Percentiles rank a stretch among this genome's conserved stretches.
These are phyloP conservation scores for Nycteola revayana DNA, from an alignment of 2,888 invertebrate genomes.

Conservation along the genomic window DNA sequence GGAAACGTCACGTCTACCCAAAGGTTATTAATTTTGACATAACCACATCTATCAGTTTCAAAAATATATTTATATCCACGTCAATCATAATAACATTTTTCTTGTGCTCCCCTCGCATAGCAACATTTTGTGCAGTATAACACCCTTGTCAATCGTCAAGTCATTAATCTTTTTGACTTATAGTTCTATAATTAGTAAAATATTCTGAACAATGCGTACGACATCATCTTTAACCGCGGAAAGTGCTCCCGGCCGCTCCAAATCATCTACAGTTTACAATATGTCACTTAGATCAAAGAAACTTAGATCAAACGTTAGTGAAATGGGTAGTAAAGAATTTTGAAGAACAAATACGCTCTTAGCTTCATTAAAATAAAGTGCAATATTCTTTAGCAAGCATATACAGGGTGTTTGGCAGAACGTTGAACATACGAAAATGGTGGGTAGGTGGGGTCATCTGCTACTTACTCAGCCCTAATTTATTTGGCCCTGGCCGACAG, in stretches of 20 bases:
- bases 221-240: constrained; percentile 47
- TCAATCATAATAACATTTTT: constrained; percentile 46
- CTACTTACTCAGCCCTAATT: no score
- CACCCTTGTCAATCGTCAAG: constrained; percentile 58
- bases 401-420: no score
- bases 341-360: constrained; percentile 32
- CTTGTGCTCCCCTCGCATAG: constrained; percentile 29
- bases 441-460: no score
- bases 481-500: no score
- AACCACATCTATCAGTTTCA: constrained; percentile 37
- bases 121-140: constrained; percentile 6
- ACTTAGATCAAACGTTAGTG: constrained; percentile 64
- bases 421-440: no score
- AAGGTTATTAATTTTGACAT: constrained; percentile 31
- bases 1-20: constrained; percentile 14
- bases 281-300: constrained; percentile 74
- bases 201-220: constrained; percentile 49
- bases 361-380: constrained; percentile 34
- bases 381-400: constrained; percentile 41
- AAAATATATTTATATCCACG: constrained; percentile 34
- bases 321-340: constrained; percentile 48
- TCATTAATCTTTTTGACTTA: constrained; percentile 53
- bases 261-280: constrained; percentile 73
- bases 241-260: constrained; percentile 57
- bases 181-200: constrained; percentile 64